Base-by-base conservation (phyloP, 2,113 vertebrate species). In the Tangachromis dhanisi region DNA sequence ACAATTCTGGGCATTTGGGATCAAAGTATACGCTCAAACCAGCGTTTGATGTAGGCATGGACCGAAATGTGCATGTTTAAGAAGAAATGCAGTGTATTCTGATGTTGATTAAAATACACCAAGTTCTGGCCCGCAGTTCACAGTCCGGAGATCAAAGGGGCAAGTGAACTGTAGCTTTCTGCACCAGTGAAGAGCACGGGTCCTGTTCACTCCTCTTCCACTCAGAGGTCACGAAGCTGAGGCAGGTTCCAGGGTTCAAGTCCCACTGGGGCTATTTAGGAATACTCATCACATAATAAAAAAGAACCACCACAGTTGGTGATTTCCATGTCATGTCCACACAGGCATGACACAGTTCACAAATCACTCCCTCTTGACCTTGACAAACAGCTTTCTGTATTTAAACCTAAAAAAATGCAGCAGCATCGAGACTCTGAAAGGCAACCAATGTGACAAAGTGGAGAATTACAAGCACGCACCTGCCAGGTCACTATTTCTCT, bases 101-200 rank as follows among this genome's bases (percentile, higher is more conserved):
- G 86, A 94, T 12, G 16, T 83, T 89, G 89, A 92, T 89, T 88
- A 86, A 87, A 21, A 21, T 29, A 79, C 54, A 61, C 68, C 1
- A 14, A 59, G 38, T 31, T 79, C 81, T 79, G 84, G 61, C 80
- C 55, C 2, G 1, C 24, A 11, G 33, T 79, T 90, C 83, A 83
- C 76, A 40, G 59, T 42, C 61, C 81, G 7, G 9, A 76, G 92
- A 95, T 95, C 90, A 95, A 94, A 94, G 85, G 26, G 61, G 35
- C 6, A 13, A 24, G 49, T 9, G 78, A 73, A 90, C 82, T 66
- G 63, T 8, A 81, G 80, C 61, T 61, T 68, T 90, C 55, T 51
- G 57, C 12, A 19, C 76, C 4, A 40, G 11, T 4, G 3, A 35
- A 54, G 54, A 76, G 85, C 19, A 10, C 6, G 47, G n/a, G 40